A percentile compares a stretch with the other conserved stretches of the same genome.
These are phyloP conservation scores for Isoperla grammatica DNA, from an alignment of 2,888 invertebrate genomes.

Conservation along the genomic window DNA sequence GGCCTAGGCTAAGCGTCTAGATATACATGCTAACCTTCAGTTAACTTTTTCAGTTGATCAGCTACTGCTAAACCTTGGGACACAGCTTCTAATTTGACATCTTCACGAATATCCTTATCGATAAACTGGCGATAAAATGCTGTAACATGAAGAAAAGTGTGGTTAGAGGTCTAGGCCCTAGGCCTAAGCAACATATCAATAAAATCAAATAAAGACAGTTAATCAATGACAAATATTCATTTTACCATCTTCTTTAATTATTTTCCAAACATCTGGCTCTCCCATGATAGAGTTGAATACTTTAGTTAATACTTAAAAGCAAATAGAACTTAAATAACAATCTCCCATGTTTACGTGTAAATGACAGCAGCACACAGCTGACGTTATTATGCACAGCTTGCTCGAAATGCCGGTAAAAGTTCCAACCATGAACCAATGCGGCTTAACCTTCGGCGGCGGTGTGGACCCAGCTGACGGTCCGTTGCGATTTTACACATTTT, in stretches of 20 bases:
- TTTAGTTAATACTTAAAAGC: no score
- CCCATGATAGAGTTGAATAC: constrained; percentile 5
- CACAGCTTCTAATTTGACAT: constrained; percentile 23
- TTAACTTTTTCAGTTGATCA: constrained; percentile 64
- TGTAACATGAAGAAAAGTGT: constrained; percentile 14
- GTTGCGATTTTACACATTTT: no score
- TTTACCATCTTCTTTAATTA: constrained; percentile 24
- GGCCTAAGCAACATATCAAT: background rate
- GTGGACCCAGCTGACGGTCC: no score
- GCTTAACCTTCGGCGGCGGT: no score
- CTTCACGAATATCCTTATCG: constrained; percentile 16
- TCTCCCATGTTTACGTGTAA: no score
- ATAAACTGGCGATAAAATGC: constrained; percentile 30
- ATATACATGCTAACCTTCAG: constrained; percentile 46
- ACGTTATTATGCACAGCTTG: no score
- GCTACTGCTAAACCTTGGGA: constrained; percentile 50
- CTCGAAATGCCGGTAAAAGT: no score
- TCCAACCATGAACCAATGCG: no score
- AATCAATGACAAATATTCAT: background rate
- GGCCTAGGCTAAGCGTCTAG: background rate
- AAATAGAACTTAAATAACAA: no score
- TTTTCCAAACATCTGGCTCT: constrained; percentile 18
- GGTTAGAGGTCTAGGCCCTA: background rate
- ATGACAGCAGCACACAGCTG: no score
- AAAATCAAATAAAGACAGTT: background rate